Conservation (phyloP, 1,140 invertebrate species). For the Drosophila orosa region DNA sequence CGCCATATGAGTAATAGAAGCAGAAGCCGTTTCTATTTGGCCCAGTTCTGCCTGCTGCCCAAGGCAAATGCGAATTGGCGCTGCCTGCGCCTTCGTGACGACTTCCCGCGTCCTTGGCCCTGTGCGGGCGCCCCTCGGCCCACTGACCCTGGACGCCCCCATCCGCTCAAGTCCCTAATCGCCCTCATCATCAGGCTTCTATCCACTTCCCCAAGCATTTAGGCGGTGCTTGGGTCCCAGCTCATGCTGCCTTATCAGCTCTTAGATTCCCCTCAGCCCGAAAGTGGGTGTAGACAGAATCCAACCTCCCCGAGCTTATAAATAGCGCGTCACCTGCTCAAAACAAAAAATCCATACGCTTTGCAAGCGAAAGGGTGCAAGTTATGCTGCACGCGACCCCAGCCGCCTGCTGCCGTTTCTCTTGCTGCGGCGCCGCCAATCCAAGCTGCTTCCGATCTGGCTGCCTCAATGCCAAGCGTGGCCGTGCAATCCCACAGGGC, state of each 20-base stretch:
- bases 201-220: constrained; percentile 36
- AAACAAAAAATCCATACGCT: constrained; percentile 48
- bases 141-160: constrained; percentile 16
- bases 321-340: constrained; percentile 39
- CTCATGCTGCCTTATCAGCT: constrained; percentile 44
- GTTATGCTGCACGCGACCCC: constrained; percentile 51
- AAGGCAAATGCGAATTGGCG: constrained; percentile 25
- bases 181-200: constrained; percentile 33
- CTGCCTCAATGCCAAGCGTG: neutral
- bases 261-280: constrained; percentile 11
- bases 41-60: constrained; percentile 32
- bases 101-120: constrained; percentile 50
- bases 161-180: constrained; percentile 35
- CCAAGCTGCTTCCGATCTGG: constrained; percentile 21
- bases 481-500: constrained; percentile 1
- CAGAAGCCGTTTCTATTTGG: constrained; percentile 25
- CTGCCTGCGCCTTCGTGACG: constrained; percentile 33
- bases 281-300: constrained; percentile 4
- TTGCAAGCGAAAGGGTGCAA: constrained; percentile 32
- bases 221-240: constrained; percentile 3
- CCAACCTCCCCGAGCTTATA: constrained; percentile 21
- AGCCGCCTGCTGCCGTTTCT: constrained; percentile 7
- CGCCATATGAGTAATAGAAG: constrained; percentile 38
- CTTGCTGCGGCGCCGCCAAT: neutral
- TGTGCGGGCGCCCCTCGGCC: constrained; percentile 15